Conservation (phyloP, 2,113 vertebrate genomes). For the Platanista minor region DNA sequence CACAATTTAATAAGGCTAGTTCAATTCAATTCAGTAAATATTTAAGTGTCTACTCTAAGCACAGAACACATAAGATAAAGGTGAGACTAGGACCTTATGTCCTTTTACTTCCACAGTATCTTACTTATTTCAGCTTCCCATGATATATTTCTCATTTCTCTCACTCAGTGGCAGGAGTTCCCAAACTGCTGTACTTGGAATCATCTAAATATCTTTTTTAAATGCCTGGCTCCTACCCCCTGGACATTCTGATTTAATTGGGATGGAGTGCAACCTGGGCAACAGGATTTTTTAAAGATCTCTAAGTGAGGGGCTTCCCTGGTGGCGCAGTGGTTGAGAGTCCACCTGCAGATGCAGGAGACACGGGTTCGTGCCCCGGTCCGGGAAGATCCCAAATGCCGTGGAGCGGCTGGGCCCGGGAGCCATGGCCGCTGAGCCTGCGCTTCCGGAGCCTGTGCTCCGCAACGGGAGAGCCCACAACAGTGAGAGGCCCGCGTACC, state of each 20-base stretch:
- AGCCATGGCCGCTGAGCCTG: too few species aligned
- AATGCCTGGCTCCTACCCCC: background rate
- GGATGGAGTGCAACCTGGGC: background rate
- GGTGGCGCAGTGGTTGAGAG: too few species aligned
- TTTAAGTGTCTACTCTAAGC: background rate
- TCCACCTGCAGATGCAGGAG: too few species aligned
- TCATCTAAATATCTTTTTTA: background rate
- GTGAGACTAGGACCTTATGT: background rate
- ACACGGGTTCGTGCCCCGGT: too few species aligned
- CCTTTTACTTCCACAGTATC: background rate
- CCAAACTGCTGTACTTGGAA: background rate
- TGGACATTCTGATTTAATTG: background rate
- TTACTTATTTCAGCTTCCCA: background rate
- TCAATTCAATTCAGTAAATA: background rate
- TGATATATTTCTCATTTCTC: background rate
- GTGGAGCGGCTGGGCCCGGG: too few species aligned
- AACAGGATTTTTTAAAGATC: background rate
- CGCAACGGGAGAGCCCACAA: too few species aligned
- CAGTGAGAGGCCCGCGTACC: too few species aligned
- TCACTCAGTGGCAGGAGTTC: background rate
- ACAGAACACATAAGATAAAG: background rate
- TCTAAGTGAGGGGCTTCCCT: too few species aligned
- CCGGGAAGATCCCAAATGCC: too few species aligned
- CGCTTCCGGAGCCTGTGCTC: too few species aligned
- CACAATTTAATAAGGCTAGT: background rate